Conservation (phyloP, 2,888 invertebrate species). For the Lasius platythorax region DNA sequence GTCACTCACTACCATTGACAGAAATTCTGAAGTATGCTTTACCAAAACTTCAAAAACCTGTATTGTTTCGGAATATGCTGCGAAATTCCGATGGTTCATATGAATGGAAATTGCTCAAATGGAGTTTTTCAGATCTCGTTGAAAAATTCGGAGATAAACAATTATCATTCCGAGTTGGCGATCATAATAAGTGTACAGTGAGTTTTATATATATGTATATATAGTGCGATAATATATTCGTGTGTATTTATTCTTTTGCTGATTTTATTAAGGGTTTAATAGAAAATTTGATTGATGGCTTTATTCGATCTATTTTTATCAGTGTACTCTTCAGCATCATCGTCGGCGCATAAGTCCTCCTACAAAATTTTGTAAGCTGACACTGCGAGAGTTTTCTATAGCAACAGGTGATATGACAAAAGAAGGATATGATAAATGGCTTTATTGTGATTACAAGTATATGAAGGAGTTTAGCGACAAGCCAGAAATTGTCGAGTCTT, state of each 20-base stretch:
- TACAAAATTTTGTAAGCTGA: conserved; percentile 86
- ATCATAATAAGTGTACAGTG: conserved; percentile 84
- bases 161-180: conserved; percentile 88
- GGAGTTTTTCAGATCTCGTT: conserved; percentile 89
- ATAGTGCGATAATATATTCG: neutral
- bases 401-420: neutral
- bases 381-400: conserved; percentile 89
- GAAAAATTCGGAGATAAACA: conserved; percentile 87
- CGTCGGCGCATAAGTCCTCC: conserved; percentile 93
- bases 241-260: neutral
- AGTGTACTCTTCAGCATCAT: conserved; percentile 86
- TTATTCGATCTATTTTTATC: conserved; percentile 1
- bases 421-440: conserved; percentile 88
- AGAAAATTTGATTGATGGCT: neutral
- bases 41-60: conserved; percentile 84
- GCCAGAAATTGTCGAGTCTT: conserved; percentile 87
- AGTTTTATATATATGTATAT: neutral
- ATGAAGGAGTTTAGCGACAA: conserved; percentile 89
- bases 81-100: conserved; percentile 76
- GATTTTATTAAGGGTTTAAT: neutral
- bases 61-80: conserved; percentile 87
- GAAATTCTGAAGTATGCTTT: conserved; percentile 73
- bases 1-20: neutral
- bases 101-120: conserved; percentile 88
- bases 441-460: conserved; percentile 95